Base-by-base conservation (phyloP, 2,797 vertebrate species). In the Ciconia nigra region DNA sequence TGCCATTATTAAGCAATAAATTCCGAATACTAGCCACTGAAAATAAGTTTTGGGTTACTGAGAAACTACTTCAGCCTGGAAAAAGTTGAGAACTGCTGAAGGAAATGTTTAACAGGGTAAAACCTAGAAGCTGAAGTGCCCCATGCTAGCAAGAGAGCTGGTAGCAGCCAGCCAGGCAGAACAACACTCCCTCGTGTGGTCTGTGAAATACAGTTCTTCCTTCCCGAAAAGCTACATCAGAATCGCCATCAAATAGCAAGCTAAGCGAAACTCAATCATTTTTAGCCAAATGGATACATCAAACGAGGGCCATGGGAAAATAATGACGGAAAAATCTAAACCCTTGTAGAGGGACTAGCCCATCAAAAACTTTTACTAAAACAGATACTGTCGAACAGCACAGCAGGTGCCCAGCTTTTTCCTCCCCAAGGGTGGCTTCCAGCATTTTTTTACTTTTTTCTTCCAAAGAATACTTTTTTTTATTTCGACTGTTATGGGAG, bases 121-220 rank as follows among this genome's bases (percentile, higher is more conserved):
- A 91, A 33, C 3, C 19, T 31, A 22, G 1, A 13, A 72, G 47
- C 44, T 84, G 2, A 72, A 82, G 55, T 10, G 69, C 21, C 41
- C n/a, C 28, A 7, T 6, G 25, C 46, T 54, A 80, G 83, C 26
- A 11, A 49, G 44, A 39, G 14, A 87, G 70, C 74, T 71, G 37
- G 52, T 22, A 33, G 65, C 49, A 95, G 61, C 17, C 46, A 55
- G 24, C 25, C 14, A 16, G 0, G 0, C 29, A 89, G 94, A 89
- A 41, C 82, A 92, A 2, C 41, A 47, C 96, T 91, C 96, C 97
- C 96, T 90, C 97, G 0, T 95, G 97, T 94, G 97, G 97, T 58
- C 67, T 58, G 29, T 31, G 54, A 72, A 67, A 69, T 7, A n/a
- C 29, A 78, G 25, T 16, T 87, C 81, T 82, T 41, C n/a, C 29